These are phyloP conservation scores for Drosophila repletoides DNA, from an alignment of 1,140 invertebrate genomes.

Conservation along the genomic window DNA sequence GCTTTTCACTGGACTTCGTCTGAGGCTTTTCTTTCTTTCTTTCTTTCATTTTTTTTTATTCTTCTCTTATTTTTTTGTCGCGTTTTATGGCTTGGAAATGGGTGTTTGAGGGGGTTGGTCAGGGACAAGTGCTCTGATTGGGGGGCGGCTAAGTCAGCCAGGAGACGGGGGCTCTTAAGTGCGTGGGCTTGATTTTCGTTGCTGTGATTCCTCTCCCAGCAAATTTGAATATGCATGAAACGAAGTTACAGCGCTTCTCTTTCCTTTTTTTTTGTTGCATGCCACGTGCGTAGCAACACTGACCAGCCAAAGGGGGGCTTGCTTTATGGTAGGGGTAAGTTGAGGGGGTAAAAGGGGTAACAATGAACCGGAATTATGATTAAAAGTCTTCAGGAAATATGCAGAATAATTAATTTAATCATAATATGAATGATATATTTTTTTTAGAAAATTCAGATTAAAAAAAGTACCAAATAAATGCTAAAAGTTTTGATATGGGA, in stretches of 20 bases:
- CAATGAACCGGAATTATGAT: too few relatives aligned
- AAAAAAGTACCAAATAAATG: too few relatives aligned
- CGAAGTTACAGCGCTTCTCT: slow-evolving; percentile 17
- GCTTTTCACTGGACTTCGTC: slow-evolving; percentile 42
- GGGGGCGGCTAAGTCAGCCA: slow-evolving; percentile 20
- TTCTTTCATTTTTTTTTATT: slow-evolving; percentile 12
- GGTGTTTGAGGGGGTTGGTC: background rate
- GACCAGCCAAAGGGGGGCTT: background rate
- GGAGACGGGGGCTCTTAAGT: slow-evolving; percentile 55
- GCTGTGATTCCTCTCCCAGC: slow-evolving; percentile 55
- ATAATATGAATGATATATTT: too few relatives aligned
- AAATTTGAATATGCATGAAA: slow-evolving; percentile 76
- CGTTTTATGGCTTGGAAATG: slow-evolving; percentile 65
- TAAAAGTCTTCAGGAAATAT: too few relatives aligned
- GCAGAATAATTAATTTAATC: too few relatives aligned
- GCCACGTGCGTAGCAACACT: slow-evolving; percentile 52
- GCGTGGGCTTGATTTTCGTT: slow-evolving; percentile 72
- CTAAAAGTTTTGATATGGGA: too few relatives aligned
- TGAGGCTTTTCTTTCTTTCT: slow-evolving; percentile 7
- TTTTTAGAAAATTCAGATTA: too few relatives aligned
- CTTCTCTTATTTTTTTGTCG: slow-evolving; percentile 50
- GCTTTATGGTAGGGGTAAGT: background rate
- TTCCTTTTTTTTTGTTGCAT: too few relatives aligned
- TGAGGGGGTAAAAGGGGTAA: background rate
- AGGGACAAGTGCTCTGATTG: slow-evolving; percentile 28